phyloP scores from a whole-genome alignment of 2,888 invertebrate species.

The Drosophila mimetica region DNA sequence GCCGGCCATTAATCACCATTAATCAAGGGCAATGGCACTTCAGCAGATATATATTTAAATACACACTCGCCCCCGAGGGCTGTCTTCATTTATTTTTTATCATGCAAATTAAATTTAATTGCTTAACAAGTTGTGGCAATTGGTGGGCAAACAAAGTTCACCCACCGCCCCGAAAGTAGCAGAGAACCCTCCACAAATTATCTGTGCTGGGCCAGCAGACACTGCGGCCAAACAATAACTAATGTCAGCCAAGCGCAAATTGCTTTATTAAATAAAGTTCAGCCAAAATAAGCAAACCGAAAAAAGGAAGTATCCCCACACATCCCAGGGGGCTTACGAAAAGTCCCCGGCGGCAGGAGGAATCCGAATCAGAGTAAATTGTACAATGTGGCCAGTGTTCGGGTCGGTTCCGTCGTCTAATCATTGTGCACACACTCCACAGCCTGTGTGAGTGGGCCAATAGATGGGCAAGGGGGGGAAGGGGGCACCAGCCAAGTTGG shows the following conservation, averaged over 20 bases:
- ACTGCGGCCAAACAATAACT: conserved; percentile 70
- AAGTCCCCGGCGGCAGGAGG: conserved; percentile 45
- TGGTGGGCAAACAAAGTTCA: conserved; percentile 35
- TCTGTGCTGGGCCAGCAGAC: conserved; percentile 64
- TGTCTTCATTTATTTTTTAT: conserved; percentile 72
- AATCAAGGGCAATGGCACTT: conserved; percentile 53
- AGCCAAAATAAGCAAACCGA: conserved; percentile 70
- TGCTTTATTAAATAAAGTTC: conserved; percentile 80
- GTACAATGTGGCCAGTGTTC: conserved; percentile 75
- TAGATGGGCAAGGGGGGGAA: no score
- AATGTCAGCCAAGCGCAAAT: conserved; percentile 80
- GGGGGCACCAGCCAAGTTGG: not conserved
- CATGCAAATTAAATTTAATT: conserved; percentile 74
- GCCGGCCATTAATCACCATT: conserved; percentile 63
- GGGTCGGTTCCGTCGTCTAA: conserved; percentile 58
- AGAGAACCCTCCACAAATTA: conserved; percentile 55
- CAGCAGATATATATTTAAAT: conserved; percentile 2
- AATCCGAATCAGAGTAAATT: conserved; percentile 77
- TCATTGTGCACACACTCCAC: conserved; percentile 77
- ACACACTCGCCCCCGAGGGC: not conserved
- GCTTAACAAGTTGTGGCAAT: conserved; percentile 62
- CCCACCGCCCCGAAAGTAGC: conserved; percentile 4
- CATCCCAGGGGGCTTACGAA: conserved; percentile 6
- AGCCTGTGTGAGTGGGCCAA: conserved; percentile 36
- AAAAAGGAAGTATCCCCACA: conserved; percentile 52